Percentiles rank a stretch among this genome's conserved stretches.
These are phyloP conservation scores for Salpingus planirostris DNA, from an alignment of 2,888 invertebrate species.

Conservation along the genomic window DNA sequence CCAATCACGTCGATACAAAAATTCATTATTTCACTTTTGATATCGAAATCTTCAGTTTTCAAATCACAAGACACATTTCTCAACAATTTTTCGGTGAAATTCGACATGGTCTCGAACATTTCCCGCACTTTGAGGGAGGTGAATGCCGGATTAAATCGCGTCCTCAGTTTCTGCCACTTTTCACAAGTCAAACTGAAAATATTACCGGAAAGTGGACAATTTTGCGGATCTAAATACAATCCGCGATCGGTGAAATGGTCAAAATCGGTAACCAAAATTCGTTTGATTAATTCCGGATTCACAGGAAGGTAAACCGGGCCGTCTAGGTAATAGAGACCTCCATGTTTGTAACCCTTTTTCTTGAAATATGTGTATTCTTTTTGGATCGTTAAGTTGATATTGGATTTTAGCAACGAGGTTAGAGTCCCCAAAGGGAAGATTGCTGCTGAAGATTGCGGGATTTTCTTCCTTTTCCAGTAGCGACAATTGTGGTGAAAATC, in stretches of 20 bases:
- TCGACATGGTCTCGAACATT: slow-evolving; percentile 9
- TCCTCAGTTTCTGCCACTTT: slow-evolving; percentile 8
- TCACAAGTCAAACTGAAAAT: slow-evolving; percentile 9
- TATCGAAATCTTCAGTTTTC: slow-evolving; percentile 5
- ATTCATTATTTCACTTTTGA: slow-evolving; percentile 7
- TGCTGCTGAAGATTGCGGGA: too few species aligned
- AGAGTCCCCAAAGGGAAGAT: too few species aligned
- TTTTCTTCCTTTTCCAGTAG: too few species aligned
- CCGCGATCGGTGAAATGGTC: slow-evolving; percentile 18
- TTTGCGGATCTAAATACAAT: slow-evolving; percentile 7
- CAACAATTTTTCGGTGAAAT: slow-evolving; percentile 4
- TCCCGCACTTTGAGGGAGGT: slow-evolving; percentile 11
- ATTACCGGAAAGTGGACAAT: slow-evolving; percentile 7
- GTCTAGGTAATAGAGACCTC: slow-evolving; percentile 16
- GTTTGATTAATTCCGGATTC: slow-evolving; percentile 24
- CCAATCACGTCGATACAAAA: slow-evolving; percentile 17
- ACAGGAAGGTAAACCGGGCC: slow-evolving; percentile 20
- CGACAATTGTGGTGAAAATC: too few species aligned
- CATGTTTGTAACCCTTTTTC: slow-evolving; percentile 10
- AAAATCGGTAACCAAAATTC: slow-evolving; percentile 26
- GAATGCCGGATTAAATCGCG: slow-evolving; percentile 6
- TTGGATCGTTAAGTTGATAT: too few species aligned
- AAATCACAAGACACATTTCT: slow-evolving; percentile 1
- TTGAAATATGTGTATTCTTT: slow-evolving; percentile 15
- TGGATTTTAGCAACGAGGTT: too few species aligned